A percentile compares a stretch with the other conserved stretches of the same genome.
phyloP scores from a whole-genome alignment of 1,140 invertebrate genomes.

The Campoletis sonorensis region DNA sequence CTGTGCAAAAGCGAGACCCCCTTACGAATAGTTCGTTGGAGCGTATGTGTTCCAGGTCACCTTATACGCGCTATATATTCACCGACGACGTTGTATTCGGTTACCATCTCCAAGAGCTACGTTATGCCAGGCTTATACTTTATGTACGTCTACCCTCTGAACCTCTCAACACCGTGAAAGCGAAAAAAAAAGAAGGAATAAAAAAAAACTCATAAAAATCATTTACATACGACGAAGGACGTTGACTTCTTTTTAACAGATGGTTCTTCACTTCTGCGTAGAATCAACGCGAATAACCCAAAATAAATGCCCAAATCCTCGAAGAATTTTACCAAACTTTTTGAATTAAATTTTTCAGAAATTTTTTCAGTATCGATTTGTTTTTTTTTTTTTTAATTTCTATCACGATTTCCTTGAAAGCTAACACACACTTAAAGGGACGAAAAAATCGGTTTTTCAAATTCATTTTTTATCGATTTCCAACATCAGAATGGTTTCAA shows the following conservation, averaged over 20 bases:
- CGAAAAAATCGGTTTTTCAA: no score
- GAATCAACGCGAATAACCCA: not conserved
- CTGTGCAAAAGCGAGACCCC: constrained; percentile 36
- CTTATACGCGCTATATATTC: constrained; percentile 33
- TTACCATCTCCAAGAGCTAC: constrained; percentile 28
- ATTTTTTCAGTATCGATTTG: no score
- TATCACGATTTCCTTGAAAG: no score
- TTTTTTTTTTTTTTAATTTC: no score
- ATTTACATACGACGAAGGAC: constrained; percentile 2
- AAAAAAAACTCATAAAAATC: constrained; percentile 10
- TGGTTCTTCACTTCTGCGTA: not conserved
- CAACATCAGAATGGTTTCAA: no score
- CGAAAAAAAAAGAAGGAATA: not conserved
- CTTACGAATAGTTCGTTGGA: constrained; percentile 29
- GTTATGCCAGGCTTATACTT: constrained; percentile 10
- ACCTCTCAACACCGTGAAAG: constrained; percentile 16
- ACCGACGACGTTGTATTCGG: constrained; percentile 34
- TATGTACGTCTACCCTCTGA: not conserved
- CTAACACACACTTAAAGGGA: no score
- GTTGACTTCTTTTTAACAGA: constrained; percentile 11
- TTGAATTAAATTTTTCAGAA: no score
- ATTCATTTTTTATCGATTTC: no score
- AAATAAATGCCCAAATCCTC: not conserved
- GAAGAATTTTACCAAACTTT: not conserved
- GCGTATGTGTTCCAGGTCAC: constrained; percentile 39